A percentile compares a stretch with the other conserved stretches of the same genome.
These are phyloP conservation scores for Aphidius gifuensis DNA, from an alignment of 1,140 invertebrate species.

Conservation along the genomic window DNA sequence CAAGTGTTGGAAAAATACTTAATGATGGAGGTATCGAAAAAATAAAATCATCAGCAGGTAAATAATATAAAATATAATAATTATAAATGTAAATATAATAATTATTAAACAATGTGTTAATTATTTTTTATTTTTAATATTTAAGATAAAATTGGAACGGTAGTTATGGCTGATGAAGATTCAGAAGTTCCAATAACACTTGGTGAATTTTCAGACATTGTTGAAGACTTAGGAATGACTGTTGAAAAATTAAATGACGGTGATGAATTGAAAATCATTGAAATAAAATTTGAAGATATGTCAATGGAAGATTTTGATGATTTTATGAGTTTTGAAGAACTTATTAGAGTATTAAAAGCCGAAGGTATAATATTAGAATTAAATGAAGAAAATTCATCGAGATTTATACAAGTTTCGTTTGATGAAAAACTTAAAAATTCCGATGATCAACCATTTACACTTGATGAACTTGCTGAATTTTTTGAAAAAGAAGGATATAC, in stretches of 20 bases:
- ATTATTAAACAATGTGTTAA: background rate
- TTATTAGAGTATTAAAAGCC: background rate
- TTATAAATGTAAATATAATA: background rate
- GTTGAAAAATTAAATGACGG: conserved; percentile 9
- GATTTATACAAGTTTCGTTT: background rate
- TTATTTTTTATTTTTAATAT: background rate
- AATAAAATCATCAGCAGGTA: conserved; percentile 3
- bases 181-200: conserved; percentile 8
- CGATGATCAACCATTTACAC: conserved; percentile 8
- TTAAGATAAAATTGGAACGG: conserved; percentile 17
- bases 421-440: conserved; percentile 9
- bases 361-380: conserved; percentile 12
- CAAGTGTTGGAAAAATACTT: conserved; percentile 12
- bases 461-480: conserved; percentile 11
- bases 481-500: conserved; percentile 9
- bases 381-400: background rate
- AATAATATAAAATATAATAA: background rate
- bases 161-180: conserved; percentile 1
- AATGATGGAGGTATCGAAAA: background rate
- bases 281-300: conserved; percentile 8
- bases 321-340: conserved; percentile 9
- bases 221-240: conserved; percentile 2
- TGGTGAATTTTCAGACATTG: background rate
- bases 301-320: conserved; percentile 3
- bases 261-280: conserved; percentile 1